phyloP scores from a whole-genome alignment of 2,797 vertebrate species.

The Neosilurus mollespiculum region DNA sequence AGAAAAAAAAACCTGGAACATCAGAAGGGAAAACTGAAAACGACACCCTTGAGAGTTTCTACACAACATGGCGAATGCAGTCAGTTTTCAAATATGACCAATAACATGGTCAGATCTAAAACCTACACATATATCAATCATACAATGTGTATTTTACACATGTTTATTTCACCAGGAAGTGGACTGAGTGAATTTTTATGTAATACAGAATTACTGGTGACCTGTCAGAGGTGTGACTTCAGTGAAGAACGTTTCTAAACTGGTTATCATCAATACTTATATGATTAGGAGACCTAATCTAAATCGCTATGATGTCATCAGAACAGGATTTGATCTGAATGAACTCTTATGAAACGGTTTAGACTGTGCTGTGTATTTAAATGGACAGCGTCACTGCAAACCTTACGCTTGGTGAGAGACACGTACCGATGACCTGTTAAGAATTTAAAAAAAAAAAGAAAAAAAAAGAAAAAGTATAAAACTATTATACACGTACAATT shows the following conservation, averaged over 20 bases:
- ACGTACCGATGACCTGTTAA: neutral
- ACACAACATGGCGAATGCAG: conserved; percentile 50
- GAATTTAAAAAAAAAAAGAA: too few species aligned
- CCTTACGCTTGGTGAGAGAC: neutral
- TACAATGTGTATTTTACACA: conserved; percentile 36
- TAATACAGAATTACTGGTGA: conserved; percentile 24
- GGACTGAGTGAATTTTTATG: neutral
- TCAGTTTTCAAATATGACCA: conserved; percentile 47
- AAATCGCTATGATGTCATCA: too few species aligned
- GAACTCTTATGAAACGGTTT: neutral
- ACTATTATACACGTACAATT: too few species aligned
- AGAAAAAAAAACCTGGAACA: conserved; percentile 50
- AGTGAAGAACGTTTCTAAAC: neutral
- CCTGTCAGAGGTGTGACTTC: conserved; percentile 3
- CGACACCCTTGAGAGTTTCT: conserved; percentile 48
- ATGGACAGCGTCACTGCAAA: neutral
- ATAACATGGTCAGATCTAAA: conserved; percentile 48
- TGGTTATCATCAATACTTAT: neutral
- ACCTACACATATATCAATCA: conserved; percentile 49
- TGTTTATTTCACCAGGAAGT: conserved; percentile 27
- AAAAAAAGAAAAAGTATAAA: neutral
- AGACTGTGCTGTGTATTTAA: neutral
- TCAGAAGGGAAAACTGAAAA: conserved; percentile 37
- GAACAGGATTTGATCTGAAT: neutral
- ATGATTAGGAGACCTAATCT: neutral